Evolutionary conservation across 2,797 vertebrate genomes (phyloP).

Genomic region (Danio kyathit): DNA sequence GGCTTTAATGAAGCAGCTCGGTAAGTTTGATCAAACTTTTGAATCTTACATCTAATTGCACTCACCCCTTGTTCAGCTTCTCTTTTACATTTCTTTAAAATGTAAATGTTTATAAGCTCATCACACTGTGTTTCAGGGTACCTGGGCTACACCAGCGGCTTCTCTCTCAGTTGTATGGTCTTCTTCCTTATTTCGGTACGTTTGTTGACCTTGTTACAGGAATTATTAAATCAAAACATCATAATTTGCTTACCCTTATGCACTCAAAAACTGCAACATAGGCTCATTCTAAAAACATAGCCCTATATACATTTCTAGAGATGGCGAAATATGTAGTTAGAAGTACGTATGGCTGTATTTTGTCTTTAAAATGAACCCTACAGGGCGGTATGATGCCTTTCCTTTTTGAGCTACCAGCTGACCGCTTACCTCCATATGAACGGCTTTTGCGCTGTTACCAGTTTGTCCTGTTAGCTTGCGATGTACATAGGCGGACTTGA

Average conservation of each 20-base stretch:
- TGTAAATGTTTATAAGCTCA: not conserved
- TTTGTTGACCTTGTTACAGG: conserved; percentile 65
- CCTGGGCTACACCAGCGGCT: conserved; percentile 96
- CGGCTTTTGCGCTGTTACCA: too few relatives aligned
- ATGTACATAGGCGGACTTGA: too few relatives aligned
- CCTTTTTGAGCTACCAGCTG: too few relatives aligned
- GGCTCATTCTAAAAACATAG: too few relatives aligned
- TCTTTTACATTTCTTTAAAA: not conserved
- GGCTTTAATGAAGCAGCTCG: conserved; percentile 97
- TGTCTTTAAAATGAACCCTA: too few relatives aligned
- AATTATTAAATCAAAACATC: not conserved
- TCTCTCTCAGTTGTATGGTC: conserved; percentile 98
- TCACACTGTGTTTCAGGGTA: conserved; percentile 83
- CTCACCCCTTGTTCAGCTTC: not conserved
- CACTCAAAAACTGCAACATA: too few relatives aligned
- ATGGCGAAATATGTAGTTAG: too few relatives aligned
- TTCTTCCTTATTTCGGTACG: conserved; percentile 96
- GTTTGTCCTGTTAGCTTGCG: too few relatives aligned
- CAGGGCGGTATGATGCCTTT: too few relatives aligned
- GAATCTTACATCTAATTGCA: not conserved
- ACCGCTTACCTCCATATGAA: too few relatives aligned
- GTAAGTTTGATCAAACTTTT: conserved; percentile 78
- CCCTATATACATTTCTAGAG: too few relatives aligned
- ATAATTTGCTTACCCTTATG: not conserved
- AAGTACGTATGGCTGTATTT: too few relatives aligned